Base-by-base conservation (phyloP, 2,888 invertebrate species). In the Dolichomitus sp. region DNA sequence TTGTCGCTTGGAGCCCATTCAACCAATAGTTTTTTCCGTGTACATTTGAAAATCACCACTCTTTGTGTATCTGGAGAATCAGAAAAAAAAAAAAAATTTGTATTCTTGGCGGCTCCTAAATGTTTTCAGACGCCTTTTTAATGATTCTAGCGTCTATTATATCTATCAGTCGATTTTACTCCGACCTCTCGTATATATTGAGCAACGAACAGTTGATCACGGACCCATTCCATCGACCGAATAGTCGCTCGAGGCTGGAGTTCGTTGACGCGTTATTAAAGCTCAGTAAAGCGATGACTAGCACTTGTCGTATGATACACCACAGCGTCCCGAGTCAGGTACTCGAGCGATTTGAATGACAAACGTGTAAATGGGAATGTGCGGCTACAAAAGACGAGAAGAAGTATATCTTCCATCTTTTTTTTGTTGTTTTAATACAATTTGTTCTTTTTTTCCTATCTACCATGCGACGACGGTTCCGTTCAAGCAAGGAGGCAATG, bases 331-430 rank as follows among this genome's bases (percentile, higher is more conserved):
- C 40, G 37, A 57, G n/a, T 27, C 40, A 27, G 42, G 42, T 27
- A 59, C n/a, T 63, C n/a, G 52, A 75, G 37, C 19, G 57, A 78
- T 78, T 82, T 74, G 81, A 79, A 76, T 80, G 72, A 82, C 52
- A 66, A 72, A 79, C 59, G 70, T 76, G 72, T 66, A 61, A 76
- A 76, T 72, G 68, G 70, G 66, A 79, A 72, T 79, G 75, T 72
- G 37, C 7, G 45, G 61, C 68, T 40, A 17, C 37, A 37, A 52
- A 50, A 23, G 30, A 12, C 11, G 9, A 68, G 27, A 59, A 52
- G 57, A 40, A 12, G 54, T 0, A 12, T 33, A 37, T 23, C 52
- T 69, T 54, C 12, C n/a, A 23, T 52, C 6, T 11, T 50, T 50
- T 50, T 23, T 57, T 45, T n/a, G n/a, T n/a, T n/a, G 12, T 57